Conservation (phyloP, 2,113 vertebrate genomes). For the Ceyx melanurus region DNA sequence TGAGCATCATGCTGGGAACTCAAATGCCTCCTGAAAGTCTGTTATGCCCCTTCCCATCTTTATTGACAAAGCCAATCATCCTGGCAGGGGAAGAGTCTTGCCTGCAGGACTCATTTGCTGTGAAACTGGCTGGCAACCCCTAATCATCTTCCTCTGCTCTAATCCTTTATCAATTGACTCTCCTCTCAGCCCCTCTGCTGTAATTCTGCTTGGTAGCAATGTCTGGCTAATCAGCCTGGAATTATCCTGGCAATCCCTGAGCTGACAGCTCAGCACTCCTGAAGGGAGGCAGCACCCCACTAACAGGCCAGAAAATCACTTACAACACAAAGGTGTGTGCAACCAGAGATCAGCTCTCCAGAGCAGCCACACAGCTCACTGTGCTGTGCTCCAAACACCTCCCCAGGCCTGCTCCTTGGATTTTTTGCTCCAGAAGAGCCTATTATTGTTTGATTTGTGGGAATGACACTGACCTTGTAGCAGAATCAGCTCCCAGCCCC, state of each 20-base stretch:
- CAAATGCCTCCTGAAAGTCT: not conserved
- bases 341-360: not conserved
- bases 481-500: not conserved
- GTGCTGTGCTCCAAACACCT: not conserved
- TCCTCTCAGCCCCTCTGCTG: not conserved
- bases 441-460: not conserved
- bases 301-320: not conserved
- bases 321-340: not conserved
- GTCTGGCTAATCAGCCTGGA: slow-evolving; percentile 47
- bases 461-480: not conserved
- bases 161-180: slow-evolving; percentile 18
- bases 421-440: not conserved
- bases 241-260: slow-evolving; percentile 45
- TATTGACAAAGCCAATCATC: slow-evolving; percentile 7
- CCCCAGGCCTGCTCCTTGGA: not conserved
- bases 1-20: not conserved
- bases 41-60: not conserved
- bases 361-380: not conserved
- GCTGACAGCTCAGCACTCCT: not conserved
- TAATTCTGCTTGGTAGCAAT: slow-evolving; percentile 21
- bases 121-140: not conserved
- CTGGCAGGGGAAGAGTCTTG: slow-evolving; percentile 10
- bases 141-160: slow-evolving; percentile 5
- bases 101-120: not conserved
- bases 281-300: not conserved